Evolutionary conservation across 53 echinoderm and acorn worm genomes (phyloP).

Genomic region (Apostichopus leukothele): DNA sequence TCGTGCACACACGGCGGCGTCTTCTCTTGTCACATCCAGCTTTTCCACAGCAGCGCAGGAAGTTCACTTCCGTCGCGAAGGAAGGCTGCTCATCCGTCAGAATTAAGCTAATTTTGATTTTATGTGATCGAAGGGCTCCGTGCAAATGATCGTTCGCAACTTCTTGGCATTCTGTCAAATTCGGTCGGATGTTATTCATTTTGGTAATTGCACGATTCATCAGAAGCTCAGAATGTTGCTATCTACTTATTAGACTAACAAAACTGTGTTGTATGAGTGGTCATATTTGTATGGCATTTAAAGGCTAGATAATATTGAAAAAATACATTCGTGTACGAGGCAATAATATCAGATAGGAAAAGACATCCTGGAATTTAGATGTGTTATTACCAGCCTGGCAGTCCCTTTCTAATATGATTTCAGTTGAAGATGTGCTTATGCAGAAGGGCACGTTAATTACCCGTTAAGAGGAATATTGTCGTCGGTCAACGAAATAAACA

Average conservation of each 20-base stretch:
- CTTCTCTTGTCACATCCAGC: neutral
- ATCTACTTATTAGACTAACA: neutral
- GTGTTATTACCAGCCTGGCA: no score
- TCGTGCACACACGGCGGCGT: neutral
- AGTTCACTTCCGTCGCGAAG: slow-evolving; percentile 18
- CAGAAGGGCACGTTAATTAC: no score
- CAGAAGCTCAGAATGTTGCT: neutral
- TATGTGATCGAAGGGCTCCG: slow-evolving; percentile 15
- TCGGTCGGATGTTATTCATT: slow-evolving; percentile 18
- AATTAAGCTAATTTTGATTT: slow-evolving; percentile 15
- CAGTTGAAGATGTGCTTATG: no score
- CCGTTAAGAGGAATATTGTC: no score
- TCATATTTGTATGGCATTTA: neutral
- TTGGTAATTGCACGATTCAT: slow-evolving; percentile 10
- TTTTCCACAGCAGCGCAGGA: slow-evolving; percentile 7
- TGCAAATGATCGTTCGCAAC: slow-evolving; percentile 10
- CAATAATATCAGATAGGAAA: no score
- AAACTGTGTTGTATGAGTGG: neutral
- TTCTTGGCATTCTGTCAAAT: slow-evolving; percentile 18
- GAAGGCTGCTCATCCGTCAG: slow-evolving; percentile 2
- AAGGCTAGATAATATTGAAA: neutral
- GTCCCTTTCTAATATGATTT: no score
- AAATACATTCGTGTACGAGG: no score
- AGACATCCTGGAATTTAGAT: no score
- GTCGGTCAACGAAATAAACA: no score